phyloP scores from a whole-genome alignment of 2,888 invertebrate genomes.

The Pandemis heparana region DNA sequence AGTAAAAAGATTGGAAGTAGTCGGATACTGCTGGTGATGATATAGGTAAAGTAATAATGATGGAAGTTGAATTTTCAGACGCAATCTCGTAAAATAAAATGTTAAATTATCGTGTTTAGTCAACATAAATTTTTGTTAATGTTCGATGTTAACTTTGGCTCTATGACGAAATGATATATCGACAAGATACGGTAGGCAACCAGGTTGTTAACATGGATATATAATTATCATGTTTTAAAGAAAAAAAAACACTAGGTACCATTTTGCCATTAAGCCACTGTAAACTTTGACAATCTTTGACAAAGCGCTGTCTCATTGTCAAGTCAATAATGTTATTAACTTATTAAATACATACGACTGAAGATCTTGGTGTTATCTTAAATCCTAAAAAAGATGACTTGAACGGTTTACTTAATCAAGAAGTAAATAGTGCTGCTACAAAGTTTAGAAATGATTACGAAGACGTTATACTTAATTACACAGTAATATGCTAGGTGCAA shows the following conservation, averaged over 20 bases:
- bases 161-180: conserved; percentile 10
- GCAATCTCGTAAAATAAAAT: conserved; percentile 27
- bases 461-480: conserved; percentile 16
- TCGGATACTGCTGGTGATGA: neutral
- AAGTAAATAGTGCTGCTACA: conserved; percentile 33
- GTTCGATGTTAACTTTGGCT: conserved; percentile 44
- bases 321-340: conserved; percentile 55
- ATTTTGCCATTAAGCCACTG: conserved; percentile 38
- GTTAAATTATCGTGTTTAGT: conserved; percentile 32
- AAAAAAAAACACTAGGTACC: neutral
- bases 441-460: conserved; percentile 21
- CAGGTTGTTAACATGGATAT: neutral
- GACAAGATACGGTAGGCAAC: neutral
- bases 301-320: conserved; percentile 46
- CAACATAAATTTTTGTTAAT: conserved; percentile 30
- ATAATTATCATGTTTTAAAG: neutral
- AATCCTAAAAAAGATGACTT: conserved; percentile 1
- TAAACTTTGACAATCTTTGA: conserved; percentile 51
- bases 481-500: conserved; percentile 27
- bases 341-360: conserved; percentile 51
- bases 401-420: conserved; percentile 29
- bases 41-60: neutral
- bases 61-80: conserved; percentile 35
- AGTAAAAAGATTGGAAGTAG: neutral
- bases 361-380: conserved; percentile 9